A percentile compares a stretch with the other conserved stretches of the same genome.
These are phyloP conservation scores for Leptopilina syphax DNA, from an alignment of 2,888 invertebrate species.

Conservation along the genomic window DNA sequence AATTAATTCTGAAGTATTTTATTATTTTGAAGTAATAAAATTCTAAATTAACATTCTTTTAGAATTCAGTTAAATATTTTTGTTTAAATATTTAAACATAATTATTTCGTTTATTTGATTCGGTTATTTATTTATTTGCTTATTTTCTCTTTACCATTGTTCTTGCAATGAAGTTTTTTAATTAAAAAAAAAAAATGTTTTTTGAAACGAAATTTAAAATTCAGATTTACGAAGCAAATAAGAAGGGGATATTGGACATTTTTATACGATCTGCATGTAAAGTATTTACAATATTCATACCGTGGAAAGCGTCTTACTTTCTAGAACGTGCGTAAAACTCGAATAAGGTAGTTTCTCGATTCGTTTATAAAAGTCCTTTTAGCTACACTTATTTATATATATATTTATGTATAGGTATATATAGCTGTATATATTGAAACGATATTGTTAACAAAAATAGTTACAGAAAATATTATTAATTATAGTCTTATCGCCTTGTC, in stretches of 20 bases:
- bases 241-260: background rate
- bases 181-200: too few species aligned
- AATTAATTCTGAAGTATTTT: too few species aligned
- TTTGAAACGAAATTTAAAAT: too few species aligned
- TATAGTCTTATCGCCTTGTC: background rate
- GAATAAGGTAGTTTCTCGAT: conserved; percentile 57
- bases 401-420: background rate
- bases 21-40: too few species aligned
- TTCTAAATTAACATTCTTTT: too few species aligned
- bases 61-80: too few species aligned
- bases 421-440: too few species aligned
- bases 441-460: background rate
- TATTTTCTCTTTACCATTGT: too few species aligned
- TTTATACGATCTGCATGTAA: background rate
- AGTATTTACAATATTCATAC: conserved; percentile 37
- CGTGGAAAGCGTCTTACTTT: conserved; percentile 68
- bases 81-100: too few species aligned
- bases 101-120: too few species aligned
- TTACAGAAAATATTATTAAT: conserved; percentile 25
- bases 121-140: too few species aligned
- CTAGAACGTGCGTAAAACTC: conserved; percentile 55
- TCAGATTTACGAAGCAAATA: background rate
- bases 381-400: background rate
- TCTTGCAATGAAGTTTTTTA: too few species aligned
- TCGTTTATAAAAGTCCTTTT: conserved; percentile 48